These are phyloP conservation scores for Drosophila suzukii DNA, from an alignment of 1,140 invertebrate genomes.

Conservation along the genomic window DNA sequence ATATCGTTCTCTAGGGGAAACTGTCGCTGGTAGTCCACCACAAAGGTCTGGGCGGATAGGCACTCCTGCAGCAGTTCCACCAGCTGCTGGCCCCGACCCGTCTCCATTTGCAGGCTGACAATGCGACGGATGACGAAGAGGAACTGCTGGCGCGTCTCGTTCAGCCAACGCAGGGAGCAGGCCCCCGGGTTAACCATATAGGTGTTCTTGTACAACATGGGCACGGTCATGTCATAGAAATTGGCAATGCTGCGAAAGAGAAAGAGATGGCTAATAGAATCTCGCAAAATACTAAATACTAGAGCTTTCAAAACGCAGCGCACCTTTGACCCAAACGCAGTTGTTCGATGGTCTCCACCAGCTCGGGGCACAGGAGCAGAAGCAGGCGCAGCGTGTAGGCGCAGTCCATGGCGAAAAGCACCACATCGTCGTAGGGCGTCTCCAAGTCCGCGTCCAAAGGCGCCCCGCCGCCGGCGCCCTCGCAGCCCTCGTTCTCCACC, in stretches of 20 bases:
- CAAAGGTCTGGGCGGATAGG: constrained; percentile 88
- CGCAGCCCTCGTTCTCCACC: constrained; percentile 77
- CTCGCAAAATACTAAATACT: background rate
- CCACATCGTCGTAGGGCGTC: constrained; percentile 87
- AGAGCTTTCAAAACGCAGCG: no score
- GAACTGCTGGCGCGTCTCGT: constrained; percentile 85
- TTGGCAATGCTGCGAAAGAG: constrained; percentile 86
- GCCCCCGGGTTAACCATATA: constrained; percentile 62
- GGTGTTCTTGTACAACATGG: constrained; percentile 87
- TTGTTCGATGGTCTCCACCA: constrained; percentile 72
- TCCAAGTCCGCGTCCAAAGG: constrained; percentile 59
- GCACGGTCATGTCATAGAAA: constrained; percentile 88
- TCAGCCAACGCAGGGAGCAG: constrained; percentile 70
- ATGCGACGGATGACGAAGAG: constrained; percentile 83
- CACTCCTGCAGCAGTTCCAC: constrained; percentile 87
- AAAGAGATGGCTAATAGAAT: background rate
- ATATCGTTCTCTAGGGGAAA: constrained; percentile 88
- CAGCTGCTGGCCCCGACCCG: constrained; percentile 85
- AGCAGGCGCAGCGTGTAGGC: constrained; percentile 88
- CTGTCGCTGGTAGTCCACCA: constrained; percentile 88
- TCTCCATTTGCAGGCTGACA: constrained; percentile 62
- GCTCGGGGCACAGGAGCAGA: constrained; percentile 86
- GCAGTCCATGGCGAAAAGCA: constrained; percentile 90
- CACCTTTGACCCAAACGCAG: constrained; percentile 73
- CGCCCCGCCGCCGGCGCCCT: constrained; percentile 72